Evolutionary conservation across 2,113 vertebrate species (phyloP), one percentile per base, ranked within the genome.

Genomic region (Vulpes vulpes): DNA sequence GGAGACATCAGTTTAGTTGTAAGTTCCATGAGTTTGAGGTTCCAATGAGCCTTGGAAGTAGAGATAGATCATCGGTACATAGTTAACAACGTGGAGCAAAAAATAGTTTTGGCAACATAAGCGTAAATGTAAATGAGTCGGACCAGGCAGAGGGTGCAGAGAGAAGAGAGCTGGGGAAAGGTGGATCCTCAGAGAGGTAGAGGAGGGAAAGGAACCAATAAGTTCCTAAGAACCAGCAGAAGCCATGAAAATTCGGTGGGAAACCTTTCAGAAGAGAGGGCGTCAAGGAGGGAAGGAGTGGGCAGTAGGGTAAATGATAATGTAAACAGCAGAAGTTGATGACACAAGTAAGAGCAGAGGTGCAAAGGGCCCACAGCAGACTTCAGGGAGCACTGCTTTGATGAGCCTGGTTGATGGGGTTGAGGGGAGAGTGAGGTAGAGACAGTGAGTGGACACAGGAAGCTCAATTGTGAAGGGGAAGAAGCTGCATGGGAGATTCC

Each of bases 21-120:
- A 67, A 53, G 94, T 19, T 86, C 22, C 73, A 57, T 69, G 53
- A 80, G 4, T 65, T 60, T 89, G 67, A 67, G 69, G 49, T 91
- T 89, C 62, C 32, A 79, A 5, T 32, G 38, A 51, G 59, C 14
- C 15, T 2, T 96, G 59, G n/a, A 90, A 92, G 20, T 65, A 67
- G 85, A 89, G 30, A 59, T 83, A 62, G 35, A 43, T 65, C 19
- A 7, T 62, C 14, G 10, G 51, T 65, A 82, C 1, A 51, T 69
- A 65, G 43, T 91, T 80, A 65, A 69, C 51, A 80, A 74, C 20
- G 57, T 38, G 43, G 25, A 78, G 59, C 57, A 32, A 32, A 78
- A 93, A 95, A 90, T 91, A 91, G 14, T 62, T 93, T 91, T 60
- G 71, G 30, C 64, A 93, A 49, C 55, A 27, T 23, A 91, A 82